Conservation (phyloP, 2,797 vertebrate species). For the Otolemur crassicaudatus region DNA sequence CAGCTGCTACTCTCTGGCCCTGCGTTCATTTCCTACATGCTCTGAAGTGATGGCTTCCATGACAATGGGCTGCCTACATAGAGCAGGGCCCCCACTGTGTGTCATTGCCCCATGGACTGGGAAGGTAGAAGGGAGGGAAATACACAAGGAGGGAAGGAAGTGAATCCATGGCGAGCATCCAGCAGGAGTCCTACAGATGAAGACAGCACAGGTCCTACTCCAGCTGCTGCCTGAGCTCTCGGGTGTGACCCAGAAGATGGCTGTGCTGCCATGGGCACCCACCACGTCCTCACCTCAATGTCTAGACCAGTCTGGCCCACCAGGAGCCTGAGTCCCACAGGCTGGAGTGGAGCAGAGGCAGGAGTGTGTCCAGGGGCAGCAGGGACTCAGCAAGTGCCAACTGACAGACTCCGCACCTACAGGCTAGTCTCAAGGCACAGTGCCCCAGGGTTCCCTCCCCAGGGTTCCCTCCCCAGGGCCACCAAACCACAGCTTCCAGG, state of each 20-base stretch:
- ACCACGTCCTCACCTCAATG: fast-evolving
- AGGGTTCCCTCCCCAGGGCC: neutral
- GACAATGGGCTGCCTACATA: fast-evolving
- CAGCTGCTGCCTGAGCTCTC: neutral
- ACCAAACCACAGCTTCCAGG: neutral
- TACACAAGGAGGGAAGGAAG: neutral
- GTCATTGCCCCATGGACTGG: fast-evolving
- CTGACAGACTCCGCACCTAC: neutral
- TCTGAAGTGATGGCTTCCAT: too few relatives aligned
- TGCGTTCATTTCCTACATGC: neutral
- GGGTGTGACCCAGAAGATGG: too few relatives aligned
- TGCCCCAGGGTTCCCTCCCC: neutral
- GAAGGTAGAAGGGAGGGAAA: neutral
- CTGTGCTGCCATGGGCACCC: neutral
- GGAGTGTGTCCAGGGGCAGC: too few relatives aligned
- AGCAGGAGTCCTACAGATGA: neutral
- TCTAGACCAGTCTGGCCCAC: neutral
- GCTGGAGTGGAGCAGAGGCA: neutral
- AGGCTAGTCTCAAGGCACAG: neutral
- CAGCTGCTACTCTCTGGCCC: neutral
- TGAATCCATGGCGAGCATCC: fast-evolving
- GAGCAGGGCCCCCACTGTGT: fast-evolving
- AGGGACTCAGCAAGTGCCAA: neutral
- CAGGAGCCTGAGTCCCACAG: neutral
- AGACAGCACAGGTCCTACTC: neutral